Evolutionary conservation across 2,888 invertebrate genomes (phyloP).

Genomic region (Seladonia tumulorum): DNA sequence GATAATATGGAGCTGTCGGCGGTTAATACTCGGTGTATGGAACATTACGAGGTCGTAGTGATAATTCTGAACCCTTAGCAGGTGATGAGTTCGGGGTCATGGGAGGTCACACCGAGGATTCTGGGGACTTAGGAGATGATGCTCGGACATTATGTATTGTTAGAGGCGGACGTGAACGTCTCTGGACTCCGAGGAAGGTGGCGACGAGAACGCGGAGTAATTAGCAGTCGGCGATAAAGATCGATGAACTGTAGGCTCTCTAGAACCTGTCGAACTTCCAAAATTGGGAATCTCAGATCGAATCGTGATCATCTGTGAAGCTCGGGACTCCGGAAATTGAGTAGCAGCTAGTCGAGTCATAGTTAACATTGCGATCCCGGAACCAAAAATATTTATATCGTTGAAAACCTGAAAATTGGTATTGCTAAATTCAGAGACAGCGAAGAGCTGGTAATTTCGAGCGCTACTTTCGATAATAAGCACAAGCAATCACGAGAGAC

Average conservation of each 20-base stretch:
- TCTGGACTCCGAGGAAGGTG: neutral
- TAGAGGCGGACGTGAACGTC: neutral
- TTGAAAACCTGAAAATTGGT: neutral
- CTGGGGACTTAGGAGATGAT: conserved; percentile 4
- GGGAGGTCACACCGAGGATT: neutral
- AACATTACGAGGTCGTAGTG: conserved; percentile 11
- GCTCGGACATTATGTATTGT: conserved; percentile 1
- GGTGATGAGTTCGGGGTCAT: conserved; percentile 12
- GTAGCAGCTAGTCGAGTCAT: too few species aligned
- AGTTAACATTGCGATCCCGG: too few species aligned
- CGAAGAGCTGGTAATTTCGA: neutral
- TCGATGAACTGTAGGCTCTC: neutral
- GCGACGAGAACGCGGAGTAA: neutral
- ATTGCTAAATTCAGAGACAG: neutral
- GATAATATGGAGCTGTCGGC: conserved; percentile 4
- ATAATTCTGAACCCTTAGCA: conserved; percentile 13
- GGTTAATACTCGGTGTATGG: conserved; percentile 11
- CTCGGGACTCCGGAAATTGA: too few species aligned
- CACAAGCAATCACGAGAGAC: neutral
- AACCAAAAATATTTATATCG: too few species aligned
- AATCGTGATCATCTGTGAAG: neutral
- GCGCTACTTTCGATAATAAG: neutral
- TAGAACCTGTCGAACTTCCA: neutral
- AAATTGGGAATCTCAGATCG: neutral
- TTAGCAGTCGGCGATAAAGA: neutral